phyloP scores from a whole-genome alignment of 2,797 vertebrate species.

The Hemibagrus guttatus region DNA sequence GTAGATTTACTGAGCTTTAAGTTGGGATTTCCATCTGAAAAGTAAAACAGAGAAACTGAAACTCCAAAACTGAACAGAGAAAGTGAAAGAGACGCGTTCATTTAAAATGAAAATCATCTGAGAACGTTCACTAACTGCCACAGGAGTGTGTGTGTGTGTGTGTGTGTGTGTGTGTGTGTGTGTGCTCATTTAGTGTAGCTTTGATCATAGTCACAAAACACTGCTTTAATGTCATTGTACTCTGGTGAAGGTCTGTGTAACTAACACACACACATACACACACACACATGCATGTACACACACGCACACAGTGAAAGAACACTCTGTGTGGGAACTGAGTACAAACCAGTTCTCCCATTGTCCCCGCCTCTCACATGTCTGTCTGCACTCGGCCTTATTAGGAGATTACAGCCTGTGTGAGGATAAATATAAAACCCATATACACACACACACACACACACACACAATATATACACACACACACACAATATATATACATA shows the following conservation, averaged over 20 bases:
- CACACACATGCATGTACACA: constrained; percentile 22
- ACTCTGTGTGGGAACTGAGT: constrained; percentile 9
- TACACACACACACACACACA: background rate
- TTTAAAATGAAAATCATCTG: background rate
- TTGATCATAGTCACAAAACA: constrained; percentile 30
- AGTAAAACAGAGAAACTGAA: background rate
- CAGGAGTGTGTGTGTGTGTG: background rate
- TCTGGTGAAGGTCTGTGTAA: constrained; percentile 42
- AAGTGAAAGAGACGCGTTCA: background rate
- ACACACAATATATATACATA: background rate
- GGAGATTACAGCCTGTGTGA: constrained; percentile 4
- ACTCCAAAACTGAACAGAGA: background rate
- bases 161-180: constrained; percentile 10
- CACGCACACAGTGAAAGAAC: constrained; percentile 3
- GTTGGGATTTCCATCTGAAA: background rate
- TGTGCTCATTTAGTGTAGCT: background rate
- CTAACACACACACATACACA: background rate
- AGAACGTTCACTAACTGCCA: background rate
- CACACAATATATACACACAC: too few relatives aligned
- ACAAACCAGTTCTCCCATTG: background rate
- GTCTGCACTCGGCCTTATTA: constrained; percentile 1
- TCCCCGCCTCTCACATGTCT: background rate
- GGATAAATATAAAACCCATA: constrained; percentile 14
- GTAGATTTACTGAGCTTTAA: too few relatives aligned
- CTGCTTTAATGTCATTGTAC: constrained; percentile 44